Base-by-base conservation (phyloP, 2,888 invertebrate species). In the Seira ritae region DNA sequence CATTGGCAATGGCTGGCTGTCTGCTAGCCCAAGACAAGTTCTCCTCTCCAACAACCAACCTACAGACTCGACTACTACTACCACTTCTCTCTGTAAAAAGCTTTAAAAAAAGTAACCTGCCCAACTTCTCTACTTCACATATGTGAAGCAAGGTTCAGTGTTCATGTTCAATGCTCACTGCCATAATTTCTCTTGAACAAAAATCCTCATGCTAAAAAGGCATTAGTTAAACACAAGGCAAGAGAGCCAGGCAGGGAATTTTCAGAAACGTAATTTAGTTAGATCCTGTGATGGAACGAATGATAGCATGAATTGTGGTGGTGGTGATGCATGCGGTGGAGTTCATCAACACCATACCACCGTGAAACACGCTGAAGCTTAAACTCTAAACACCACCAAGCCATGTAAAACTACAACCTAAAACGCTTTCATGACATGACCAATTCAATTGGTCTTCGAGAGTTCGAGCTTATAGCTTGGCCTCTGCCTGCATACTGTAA, bases 101-200 rank as follows among this genome's bases (percentile, higher is more conserved):
- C 24, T n/a, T 4, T 50, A 10, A 67, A 67, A 65, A 67, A 67
- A 67, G 23, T 65, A 67, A 67, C 67, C 67, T 67, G 67, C 67
- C 12, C 67, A 67, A 67, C 31, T 23, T 22, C 65, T 6, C 6
- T 3, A 67, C 67, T 6, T 22, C 1, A 67, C 67, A 67, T 67
- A 67, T 67, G 67, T 23, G 67, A 67, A 67, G 67, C n/a, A n/a
- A n/a, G n/a, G n/a, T n/a, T n/a, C n/a, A n/a, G n/a, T n/a, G n/a
- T n/a, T n/a, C n/a, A n/a, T n/a, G 67, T 67, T 67, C 67, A 65
- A 15, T 50, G 15, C 12, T 50, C 50, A 50, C 50, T 50, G 50
- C 50, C 50, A 50, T 50, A 50, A 50, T 50, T 50, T 15, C 6
- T 50, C 15, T 50, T 12, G n/a, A n/a, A n/a, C n/a, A n/a, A n/a